Evolutionary conservation across 1,140 invertebrate genomes (phyloP), one percentile per base, ranked within the genome.

Genomic region (Aphidius gifuensis): DNA sequence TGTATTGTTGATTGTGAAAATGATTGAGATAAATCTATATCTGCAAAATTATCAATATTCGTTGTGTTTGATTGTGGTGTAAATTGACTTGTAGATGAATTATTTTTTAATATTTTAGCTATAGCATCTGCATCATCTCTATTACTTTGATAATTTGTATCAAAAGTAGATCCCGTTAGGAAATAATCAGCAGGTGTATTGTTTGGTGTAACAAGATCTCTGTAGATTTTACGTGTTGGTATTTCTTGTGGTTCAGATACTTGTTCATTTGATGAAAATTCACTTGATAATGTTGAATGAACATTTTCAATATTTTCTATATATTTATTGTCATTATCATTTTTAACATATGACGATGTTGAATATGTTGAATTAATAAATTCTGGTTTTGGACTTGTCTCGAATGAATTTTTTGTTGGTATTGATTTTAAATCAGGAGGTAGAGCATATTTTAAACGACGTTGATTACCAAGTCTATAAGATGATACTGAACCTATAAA

Each of bases 401-500:
- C 5, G 3, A 55, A 43, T 38, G 11, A 32, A 32, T 32, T 64
- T 46, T 44, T 72, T 7, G 64, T 50, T 0, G 67, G 48, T n/a
- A 49, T 68, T 0, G 71, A 68, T 9, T 75, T 75, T 60, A 79
- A 51, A 66, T 80, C 76, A 5, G 80, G 80, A 0, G 72, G 76
- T 38, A 73, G 75, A 3, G 75, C 78, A 40, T 81, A 80, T 23
- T 79, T 81, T 1, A 80, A 61, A 51, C 79, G 75, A 40, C 77
- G 71, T 45, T 79, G 78, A 60, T 75, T 78, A 3, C 78, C 78
- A 9, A 80, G 71, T 56, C 79, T 71, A 62, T 80, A 80, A 9
- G 76, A 79, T 43, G 54, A 45, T 8, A 66, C 66, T 48, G 66
- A 39, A 40, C 71, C 73, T 75, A 49, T 40, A 70, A 71, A n/a